Evolutionary conservation across 2,888 invertebrate species (phyloP).

Genomic region (Drosophila leonis): DNA sequence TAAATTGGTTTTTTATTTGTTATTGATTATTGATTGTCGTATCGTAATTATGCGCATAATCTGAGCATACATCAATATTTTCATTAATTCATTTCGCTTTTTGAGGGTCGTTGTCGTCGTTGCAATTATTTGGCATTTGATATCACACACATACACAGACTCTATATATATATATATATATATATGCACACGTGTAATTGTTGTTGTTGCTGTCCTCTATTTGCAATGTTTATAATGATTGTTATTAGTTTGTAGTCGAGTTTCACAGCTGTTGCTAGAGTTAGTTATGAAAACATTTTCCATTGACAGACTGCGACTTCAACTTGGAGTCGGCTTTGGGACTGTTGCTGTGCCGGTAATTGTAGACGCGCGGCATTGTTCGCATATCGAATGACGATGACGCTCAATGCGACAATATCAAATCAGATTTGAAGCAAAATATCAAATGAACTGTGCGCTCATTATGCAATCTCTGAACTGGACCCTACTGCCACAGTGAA

Average conservation of each 20-base stretch:
- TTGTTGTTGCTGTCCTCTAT: conserved; percentile 55
- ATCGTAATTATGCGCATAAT: conserved; percentile 37
- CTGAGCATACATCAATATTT: conserved; percentile 16
- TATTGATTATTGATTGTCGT: conserved; percentile 44
- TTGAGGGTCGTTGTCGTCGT: conserved; percentile 56
- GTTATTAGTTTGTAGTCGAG: conserved; percentile 45
- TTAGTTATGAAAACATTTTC: conserved; percentile 55
- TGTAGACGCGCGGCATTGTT: conserved; percentile 67
- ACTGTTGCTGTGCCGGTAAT: conserved; percentile 42
- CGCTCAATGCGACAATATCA: conserved; percentile 67
- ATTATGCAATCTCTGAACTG: conserved; percentile 64
- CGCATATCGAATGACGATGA: conserved; percentile 74
- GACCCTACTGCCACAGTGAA: conserved; percentile 47
- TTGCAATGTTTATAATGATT: conserved; percentile 51
- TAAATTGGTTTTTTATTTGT: conserved; percentile 13
- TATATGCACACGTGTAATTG: conserved; percentile 17
- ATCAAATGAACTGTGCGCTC: conserved; percentile 63
- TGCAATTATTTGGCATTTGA: conserved; percentile 51
- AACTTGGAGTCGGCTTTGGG: conserved; percentile 15
- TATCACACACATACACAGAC: conserved; percentile 14
- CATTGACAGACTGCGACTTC: conserved; percentile 36
- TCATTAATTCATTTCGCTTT: conserved; percentile 22
- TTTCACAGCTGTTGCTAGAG: conserved; percentile 38
- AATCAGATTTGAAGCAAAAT: conserved; percentile 62
- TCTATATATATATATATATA: background rate